Percentiles rank a stretch among this genome's conserved stretches.
phyloP scores from a whole-genome alignment of 1,140 invertebrate species.

The Drosophila subobscura region DNA sequence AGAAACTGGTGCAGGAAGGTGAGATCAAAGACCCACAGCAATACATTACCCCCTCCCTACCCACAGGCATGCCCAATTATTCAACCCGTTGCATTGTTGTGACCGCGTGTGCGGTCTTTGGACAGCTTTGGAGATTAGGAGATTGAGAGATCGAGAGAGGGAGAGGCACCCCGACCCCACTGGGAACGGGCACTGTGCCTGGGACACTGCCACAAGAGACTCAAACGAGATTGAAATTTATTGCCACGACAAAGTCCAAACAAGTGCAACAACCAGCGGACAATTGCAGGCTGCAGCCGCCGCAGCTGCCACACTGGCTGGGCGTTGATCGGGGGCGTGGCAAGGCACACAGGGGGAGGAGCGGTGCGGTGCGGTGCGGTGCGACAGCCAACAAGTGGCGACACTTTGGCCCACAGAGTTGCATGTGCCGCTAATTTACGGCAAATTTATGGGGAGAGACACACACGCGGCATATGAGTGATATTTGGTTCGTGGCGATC shows the following conservation, averaged over 20 bases:
- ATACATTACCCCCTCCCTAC: background rate
- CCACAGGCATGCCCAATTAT: conserved; percentile 30
- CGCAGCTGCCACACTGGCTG: conserved; percentile 36
- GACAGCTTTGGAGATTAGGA: background rate
- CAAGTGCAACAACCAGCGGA: conserved; percentile 59
- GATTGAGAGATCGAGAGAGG: conserved; percentile 2
- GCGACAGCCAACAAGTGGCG: conserved; percentile 62
- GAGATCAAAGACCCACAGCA: conserved; percentile 36
- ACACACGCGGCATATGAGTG: conserved; percentile 69
- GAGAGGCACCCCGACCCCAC: conserved; percentile 14
- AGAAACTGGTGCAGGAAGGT: conserved; percentile 83
- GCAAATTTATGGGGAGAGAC: conserved; percentile 72
- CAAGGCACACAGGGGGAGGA: conserved; percentile 9
- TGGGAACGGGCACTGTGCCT: conserved; percentile 41
- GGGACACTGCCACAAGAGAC: conserved; percentile 54
- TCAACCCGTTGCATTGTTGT: conserved; percentile 45
- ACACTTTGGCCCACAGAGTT: conserved; percentile 69
- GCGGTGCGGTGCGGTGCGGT: background rate
- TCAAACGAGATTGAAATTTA: conserved; percentile 81
- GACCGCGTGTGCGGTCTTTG: conserved; percentile 38
- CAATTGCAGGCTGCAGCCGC: conserved; percentile 49
- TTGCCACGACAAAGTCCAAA: conserved; percentile 66
- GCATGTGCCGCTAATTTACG: conserved; percentile 82
- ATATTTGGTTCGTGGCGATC: conserved; percentile 59
- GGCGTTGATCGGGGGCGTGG: conserved; percentile 63